Evolutionary conservation across 2,888 invertebrate species (phyloP).

Genomic region (Hirtodrosophila histrioides): DNA sequence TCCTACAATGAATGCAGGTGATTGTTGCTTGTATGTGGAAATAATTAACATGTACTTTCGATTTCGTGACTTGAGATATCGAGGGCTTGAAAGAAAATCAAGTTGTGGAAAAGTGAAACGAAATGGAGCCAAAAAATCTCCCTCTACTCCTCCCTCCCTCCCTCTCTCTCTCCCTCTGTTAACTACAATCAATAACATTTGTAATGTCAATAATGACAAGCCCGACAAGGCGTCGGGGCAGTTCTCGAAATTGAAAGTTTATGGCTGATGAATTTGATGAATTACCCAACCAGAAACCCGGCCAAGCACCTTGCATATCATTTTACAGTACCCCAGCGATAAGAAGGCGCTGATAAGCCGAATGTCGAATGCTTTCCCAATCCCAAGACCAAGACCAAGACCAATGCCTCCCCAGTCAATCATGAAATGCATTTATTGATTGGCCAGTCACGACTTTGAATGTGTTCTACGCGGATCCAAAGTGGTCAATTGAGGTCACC

Average conservation of each 20-base stretch:
- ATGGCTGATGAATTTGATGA: conserved; percentile 66
- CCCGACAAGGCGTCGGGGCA: conserved; percentile 34
- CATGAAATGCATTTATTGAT: conserved; percentile 63
- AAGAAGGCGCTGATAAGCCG: conserved; percentile 47
- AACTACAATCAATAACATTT: conserved; percentile 74
- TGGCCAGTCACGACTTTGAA: conserved; percentile 25
- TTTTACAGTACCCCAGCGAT: conserved; percentile 39
- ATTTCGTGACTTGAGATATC: conserved; percentile 64
- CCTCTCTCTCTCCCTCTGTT: neutral
- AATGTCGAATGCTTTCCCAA: conserved; percentile 29
- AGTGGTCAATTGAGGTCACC: conserved; percentile 53
- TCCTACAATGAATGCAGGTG: conserved; percentile 68
- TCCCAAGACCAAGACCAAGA: conserved; percentile 1
- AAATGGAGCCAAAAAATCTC: conserved; percentile 36
- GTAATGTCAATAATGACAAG: conserved; percentile 80
- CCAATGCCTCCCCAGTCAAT: conserved; percentile 43
- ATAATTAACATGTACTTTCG: conserved; percentile 80
- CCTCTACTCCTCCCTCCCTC: neutral
- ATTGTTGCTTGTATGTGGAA: conserved; percentile 70
- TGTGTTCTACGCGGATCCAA: conserved; percentile 1
- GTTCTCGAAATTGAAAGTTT: conserved; percentile 60
- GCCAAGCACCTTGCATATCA: conserved; percentile 66
- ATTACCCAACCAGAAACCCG: conserved; percentile 53
- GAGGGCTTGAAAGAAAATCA: conserved; percentile 41
- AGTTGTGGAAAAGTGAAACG: conserved; percentile 53